Evolutionary conservation across 2,888 invertebrate genomes (phyloP), one percentile per base, ranked within the genome.

Genomic region (Drosophila mimetica): DNA sequence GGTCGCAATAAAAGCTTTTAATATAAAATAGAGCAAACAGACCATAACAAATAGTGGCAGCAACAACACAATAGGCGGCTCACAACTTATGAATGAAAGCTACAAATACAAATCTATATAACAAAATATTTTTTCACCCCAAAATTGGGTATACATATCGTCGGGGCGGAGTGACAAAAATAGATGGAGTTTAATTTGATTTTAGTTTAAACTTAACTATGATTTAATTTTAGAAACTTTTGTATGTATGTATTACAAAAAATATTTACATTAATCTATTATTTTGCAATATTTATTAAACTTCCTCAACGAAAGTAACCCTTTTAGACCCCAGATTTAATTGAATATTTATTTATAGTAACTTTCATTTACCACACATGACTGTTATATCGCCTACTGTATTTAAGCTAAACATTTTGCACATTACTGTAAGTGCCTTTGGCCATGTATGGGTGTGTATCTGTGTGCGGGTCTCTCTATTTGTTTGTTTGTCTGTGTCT

Each of bases 11-110:
- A 65, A 58, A 72, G 77, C 74, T 76, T 67, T 64, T 67, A 74
- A 65, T 76, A 74, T 74, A 69, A 85, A 84, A 72, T 80, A 71
- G 81, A 76, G 86, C 86, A 86, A 80, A 72, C 84, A 76, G 81
- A 77, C 70, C 84, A 80, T 72, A 84, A 76, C 54, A 47, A 71
- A 44, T 54, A 65, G 57, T 69, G 71, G 61, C 37, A 53, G 25
- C 47, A 41, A 63, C 30, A 20, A 42, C 28, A 63, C 44, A 25
- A 11, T 20, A 16, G 16, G 46, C 46, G 30, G 5, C 2, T 13
- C 13, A 16, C 28, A 32, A 52, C 47, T 64, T 74, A 82, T 79
- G 85, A 84, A 81, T 80, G 81, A 84, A 82, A 74, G 50, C 65
- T 70, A 71, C 61, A 75, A 53, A 57, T 54, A 86, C 73, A 69